These are phyloP conservation scores for Tipula confusa DNA, from an alignment of 2,888 invertebrate genomes.

Conservation along the genomic window DNA sequence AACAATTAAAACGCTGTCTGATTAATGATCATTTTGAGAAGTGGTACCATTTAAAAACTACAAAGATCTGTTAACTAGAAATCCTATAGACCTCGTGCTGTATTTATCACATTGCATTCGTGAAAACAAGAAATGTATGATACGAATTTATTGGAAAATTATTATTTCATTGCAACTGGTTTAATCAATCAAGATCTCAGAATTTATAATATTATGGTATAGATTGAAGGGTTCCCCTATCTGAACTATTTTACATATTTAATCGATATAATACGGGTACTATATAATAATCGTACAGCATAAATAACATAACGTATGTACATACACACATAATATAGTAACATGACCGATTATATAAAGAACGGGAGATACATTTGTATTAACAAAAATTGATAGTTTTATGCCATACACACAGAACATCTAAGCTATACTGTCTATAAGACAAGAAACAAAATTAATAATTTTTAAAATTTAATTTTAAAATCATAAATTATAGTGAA, in stretches of 20 bases:
- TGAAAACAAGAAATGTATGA: not conserved
- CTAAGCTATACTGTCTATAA: not conserved
- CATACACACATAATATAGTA: not conserved
- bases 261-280: slow-evolving; percentile 7
- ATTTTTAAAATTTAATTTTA: not conserved
- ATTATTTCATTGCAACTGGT: not conserved
- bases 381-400: not conserved
- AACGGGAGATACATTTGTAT: not conserved
- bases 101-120: not conserved
- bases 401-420: not conserved
- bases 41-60: no score
- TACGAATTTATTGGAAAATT: not conserved
- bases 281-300: not conserved
- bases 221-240: slow-evolving; percentile 21
- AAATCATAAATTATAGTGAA: not conserved
- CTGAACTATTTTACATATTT: not conserved
- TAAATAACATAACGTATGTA: not conserved
- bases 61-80: no score
- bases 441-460: not conserved
- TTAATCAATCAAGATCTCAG: not conserved
- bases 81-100: no score
- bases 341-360: not conserved
- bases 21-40: no score
- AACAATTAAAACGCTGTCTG: no score
- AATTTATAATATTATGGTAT: no score